Evolutionary conservation across 2,797 vertebrate species (phyloP).

Genomic region (Sternotherus odoratus): DNA sequence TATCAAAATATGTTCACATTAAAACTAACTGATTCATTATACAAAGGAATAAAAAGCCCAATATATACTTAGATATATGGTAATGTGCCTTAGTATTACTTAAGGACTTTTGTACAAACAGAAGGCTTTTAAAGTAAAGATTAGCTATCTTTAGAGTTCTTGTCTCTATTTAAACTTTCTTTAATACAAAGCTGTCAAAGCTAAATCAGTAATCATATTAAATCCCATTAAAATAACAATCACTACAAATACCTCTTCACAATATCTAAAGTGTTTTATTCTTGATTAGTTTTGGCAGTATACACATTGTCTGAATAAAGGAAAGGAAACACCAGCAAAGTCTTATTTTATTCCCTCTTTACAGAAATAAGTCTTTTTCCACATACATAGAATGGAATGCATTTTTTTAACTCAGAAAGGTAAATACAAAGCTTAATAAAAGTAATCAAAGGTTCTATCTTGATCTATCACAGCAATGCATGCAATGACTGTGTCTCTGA

Average conservation of each 20-base stretch:
- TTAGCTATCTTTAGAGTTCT: not conserved
- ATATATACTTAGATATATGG: not conserved
- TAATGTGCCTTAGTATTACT: not conserved
- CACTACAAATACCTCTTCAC: slow-evolving; percentile 39
- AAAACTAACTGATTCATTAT: not conserved
- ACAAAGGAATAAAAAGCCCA: not conserved
- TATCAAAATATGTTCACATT: not conserved
- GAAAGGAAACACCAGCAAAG: slow-evolving; percentile 11
- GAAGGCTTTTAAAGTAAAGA: slow-evolving; percentile 12
- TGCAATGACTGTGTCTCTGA: not conserved
- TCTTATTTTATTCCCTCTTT: not conserved
- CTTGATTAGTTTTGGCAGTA: slow-evolving; percentile 37
- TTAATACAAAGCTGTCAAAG: slow-evolving; percentile 32
- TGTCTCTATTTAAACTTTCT: slow-evolving; percentile 34
- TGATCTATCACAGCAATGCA: not conserved
- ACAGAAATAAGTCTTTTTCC: not conserved
- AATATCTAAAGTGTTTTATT: slow-evolving; percentile 34
- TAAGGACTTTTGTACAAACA: not conserved
- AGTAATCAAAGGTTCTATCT: slow-evolving; percentile 13
- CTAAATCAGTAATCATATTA: slow-evolving; percentile 51
- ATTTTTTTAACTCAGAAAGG: slow-evolving; percentile 1
- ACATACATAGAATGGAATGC: not conserved
- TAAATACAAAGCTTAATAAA: not conserved
- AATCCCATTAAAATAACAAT: slow-evolving; percentile 40
- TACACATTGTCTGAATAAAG: slow-evolving; percentile 45